Evolutionary conservation across 2,888 invertebrate genomes (phyloP).

Genomic region (Erebia palarica): DNA sequence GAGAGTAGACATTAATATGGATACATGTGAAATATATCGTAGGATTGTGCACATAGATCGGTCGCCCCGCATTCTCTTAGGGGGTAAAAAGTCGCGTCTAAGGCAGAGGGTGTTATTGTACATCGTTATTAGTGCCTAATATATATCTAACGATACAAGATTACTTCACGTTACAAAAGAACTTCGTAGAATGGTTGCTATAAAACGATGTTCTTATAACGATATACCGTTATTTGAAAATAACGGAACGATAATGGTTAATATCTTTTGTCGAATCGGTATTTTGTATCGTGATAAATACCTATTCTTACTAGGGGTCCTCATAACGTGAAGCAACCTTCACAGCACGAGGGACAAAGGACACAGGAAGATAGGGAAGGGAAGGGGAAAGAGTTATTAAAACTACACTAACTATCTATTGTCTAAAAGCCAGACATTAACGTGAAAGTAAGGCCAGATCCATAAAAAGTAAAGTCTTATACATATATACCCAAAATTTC

Average conservation of each 20-base stretch:
- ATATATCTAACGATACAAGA: slow-evolving; percentile 50
- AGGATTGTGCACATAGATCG: neutral
- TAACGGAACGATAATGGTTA: neutral
- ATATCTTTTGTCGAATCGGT: neutral
- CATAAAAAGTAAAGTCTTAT: slow-evolving; percentile 55
- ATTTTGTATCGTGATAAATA: neutral
- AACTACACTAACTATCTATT: slow-evolving; percentile 43
- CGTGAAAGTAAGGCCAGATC: slow-evolving; percentile 59
- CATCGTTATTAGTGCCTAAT: slow-evolving; percentile 68
- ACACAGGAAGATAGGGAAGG: slow-evolving; percentile 1
- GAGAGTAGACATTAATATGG: neutral
- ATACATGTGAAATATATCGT: neutral
- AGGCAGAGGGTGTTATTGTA: slow-evolving; percentile 81
- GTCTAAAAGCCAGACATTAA: slow-evolving; percentile 57
- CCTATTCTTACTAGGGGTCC: neutral
- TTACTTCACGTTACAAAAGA: neutral
- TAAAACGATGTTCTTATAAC: neutral
- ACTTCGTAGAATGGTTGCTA: neutral
- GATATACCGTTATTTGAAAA: neutral
- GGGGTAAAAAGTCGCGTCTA: slow-evolving; percentile 69
- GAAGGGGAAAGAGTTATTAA: slow-evolving; percentile 10
- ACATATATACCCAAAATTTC: slow-evolving; percentile 30
- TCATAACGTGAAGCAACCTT: neutral
- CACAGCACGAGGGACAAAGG: neutral
- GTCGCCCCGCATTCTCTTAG: slow-evolving; percentile 6